Evolutionary conservation across 2,113 vertebrate genomes (phyloP), one percentile per base, ranked within the genome.

Genomic region (Cryptoleucopteryx plumbea): DNA sequence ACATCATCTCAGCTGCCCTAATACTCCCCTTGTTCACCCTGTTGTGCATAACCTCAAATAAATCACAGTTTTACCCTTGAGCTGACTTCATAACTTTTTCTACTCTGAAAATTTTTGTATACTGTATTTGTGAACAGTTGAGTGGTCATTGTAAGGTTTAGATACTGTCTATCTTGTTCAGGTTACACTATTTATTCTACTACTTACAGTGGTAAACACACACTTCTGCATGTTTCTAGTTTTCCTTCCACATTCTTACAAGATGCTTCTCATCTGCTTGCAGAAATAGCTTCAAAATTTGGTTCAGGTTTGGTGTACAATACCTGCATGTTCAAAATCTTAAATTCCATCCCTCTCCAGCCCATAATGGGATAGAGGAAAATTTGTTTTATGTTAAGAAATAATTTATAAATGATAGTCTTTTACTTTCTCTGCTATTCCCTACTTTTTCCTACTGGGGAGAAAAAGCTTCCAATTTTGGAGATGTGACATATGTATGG

Each of bases 261-360:
- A 42, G 20, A 22, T 73, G 9, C 3, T 92, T 90, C 56, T 71
- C 52, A 61, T 25, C 18, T 78, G 23, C 20, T 56, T 43, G 45
- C 27, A 62, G 36, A 6, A 16, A 74, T 20, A 38, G 0, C 20
- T 78, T 62, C 10, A 71, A 58, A 32, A 58, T 79, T 38, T 48
- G 2, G 6, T 66, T 70, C 20, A 47, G 21, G 7, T 4, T 90
- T 32, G 4, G 9, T 53, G 18, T 36, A 27, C n/a, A 50, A 36
- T 29, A 66, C 29, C 7, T 87, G 3, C 5, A 27, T 0, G 6
- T 75, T 82, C 5, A 6, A 9, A 21, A 1, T 3, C 10, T 42
- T 59, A 31, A 72, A 2, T 36, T 79, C 8, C 10, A 16, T 22
- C 0, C 0, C 5, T 72, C 14, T 68, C 32, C 26, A 82, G 18